A percentile compares a stretch with the other conserved stretches of the same genome.
Evolutionary conservation across 2,888 invertebrate species (phyloP).

Genomic region (Ormyrus pomaceus): DNA sequence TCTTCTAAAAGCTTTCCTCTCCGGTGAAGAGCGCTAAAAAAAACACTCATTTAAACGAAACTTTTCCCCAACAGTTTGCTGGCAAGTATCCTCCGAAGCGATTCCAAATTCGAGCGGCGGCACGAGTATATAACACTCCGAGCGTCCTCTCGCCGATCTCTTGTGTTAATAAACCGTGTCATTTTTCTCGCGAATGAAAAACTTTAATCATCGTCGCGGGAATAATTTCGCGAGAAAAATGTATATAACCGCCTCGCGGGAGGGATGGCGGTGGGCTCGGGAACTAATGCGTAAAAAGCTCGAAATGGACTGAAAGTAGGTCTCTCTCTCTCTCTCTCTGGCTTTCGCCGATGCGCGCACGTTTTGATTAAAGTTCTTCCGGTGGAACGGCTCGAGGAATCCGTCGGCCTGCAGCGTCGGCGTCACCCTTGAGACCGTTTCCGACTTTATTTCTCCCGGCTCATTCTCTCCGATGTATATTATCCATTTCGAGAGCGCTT

Average conservation of each 20-base stretch:
- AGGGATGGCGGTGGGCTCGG: neutral
- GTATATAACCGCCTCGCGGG: neutral
- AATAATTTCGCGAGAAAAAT: constrained; percentile 23
- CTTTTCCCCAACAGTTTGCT: no score
- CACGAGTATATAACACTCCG: no score
- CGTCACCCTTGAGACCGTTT: constrained; percentile 57
- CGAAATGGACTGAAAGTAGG: constrained; percentile 48
- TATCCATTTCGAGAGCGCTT: neutral
- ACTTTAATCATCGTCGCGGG: constrained; percentile 41
- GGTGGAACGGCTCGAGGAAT: constrained; percentile 53
- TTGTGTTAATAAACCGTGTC: no score
- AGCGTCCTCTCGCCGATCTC: no score
- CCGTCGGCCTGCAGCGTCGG: constrained; percentile 30
- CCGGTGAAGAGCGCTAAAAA: no score
- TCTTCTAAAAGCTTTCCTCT: no score
- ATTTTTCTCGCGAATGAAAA: neutral
- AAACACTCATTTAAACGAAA: no score
- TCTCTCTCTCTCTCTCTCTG: constrained; percentile 31
- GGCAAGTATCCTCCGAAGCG: no score
- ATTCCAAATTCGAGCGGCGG: no score
- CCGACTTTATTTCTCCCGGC: constrained; percentile 54
- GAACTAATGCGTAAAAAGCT: constrained; percentile 48
- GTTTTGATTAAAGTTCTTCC: constrained; percentile 61
- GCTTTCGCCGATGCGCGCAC: constrained; percentile 35
- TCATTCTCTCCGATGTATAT: neutral